These are phyloP conservation scores for Aurelia sp. DNA, from an alignment of 30 jellyfish, hydroid and myxozoan species.

Conservation along the genomic window DNA sequence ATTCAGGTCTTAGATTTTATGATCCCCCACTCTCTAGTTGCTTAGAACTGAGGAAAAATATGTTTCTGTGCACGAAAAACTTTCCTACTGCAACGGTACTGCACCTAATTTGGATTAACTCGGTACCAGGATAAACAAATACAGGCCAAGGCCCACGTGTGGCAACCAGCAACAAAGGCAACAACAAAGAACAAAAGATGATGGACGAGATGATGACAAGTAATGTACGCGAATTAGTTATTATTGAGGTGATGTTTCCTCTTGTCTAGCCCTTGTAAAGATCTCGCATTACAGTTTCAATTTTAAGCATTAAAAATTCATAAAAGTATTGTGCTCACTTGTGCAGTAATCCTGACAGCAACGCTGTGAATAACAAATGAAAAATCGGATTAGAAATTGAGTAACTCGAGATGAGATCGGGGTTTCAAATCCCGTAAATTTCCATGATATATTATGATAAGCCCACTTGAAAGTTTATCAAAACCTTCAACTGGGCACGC, in stretches of 20 bases:
- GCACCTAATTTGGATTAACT: not conserved
- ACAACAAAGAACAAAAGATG: conserved; percentile 36
- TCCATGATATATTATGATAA: conserved; percentile 12
- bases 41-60: too few relatives aligned
- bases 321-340: conserved; percentile 16
- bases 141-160: conserved; percentile 21
- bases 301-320: not conserved
- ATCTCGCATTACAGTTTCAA: too few relatives aligned
- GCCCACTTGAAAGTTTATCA: not conserved
- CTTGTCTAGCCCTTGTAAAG: not conserved
- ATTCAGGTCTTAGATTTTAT: too few relatives aligned
- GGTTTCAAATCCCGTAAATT: conserved; percentile 1
- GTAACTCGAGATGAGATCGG: not conserved
- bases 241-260: too few relatives aligned
- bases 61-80: too few relatives aligned
- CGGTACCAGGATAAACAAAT: conserved; percentile 24
- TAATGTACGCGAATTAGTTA: not conserved
- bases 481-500: not conserved
- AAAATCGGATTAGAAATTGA: conserved; percentile 33
- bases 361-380: conserved; percentile 30
- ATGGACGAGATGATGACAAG: conserved; percentile 57
- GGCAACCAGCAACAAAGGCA: not conserved
- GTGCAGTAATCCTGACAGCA: conserved; percentile 57
- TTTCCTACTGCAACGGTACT: too few relatives aligned
- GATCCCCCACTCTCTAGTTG: too few relatives aligned